A percentile compares a stretch with the other conserved stretches of the same genome.
phyloP scores from a whole-genome alignment of 2,888 invertebrate species.

The Lasius platythorax region DNA sequence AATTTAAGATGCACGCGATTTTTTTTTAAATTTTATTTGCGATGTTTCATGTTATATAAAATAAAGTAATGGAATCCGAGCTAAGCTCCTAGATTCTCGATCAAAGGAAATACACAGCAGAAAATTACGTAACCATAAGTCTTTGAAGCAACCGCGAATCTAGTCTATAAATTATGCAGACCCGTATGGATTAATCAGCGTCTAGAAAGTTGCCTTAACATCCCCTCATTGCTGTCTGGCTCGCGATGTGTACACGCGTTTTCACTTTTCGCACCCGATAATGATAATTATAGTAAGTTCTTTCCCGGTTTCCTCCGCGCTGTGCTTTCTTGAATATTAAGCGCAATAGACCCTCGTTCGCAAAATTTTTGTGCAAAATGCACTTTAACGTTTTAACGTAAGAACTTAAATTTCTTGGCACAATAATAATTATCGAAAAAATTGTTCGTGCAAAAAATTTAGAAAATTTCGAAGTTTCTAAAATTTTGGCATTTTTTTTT shows the following conservation, averaged over 20 bases:
- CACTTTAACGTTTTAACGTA: background rate
- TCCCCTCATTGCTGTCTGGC: slow-evolving; percentile 8
- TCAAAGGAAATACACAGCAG: background rate
- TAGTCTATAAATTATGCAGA: slow-evolving; percentile 30
- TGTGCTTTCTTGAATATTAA: slow-evolving; percentile 33
- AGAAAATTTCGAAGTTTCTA: background rate
- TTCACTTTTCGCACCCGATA: slow-evolving; percentile 47
- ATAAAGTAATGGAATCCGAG: background rate
- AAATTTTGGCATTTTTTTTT: background rate
- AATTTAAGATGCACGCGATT: background rate
- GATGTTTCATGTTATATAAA: background rate
- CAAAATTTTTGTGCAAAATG: slow-evolving; percentile 7
- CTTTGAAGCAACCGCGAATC: slow-evolving; percentile 29
- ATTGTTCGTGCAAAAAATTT: background rate
- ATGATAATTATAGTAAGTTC: slow-evolving; percentile 36
- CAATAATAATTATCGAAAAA: slow-evolving; percentile 38
- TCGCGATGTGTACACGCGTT: slow-evolving; percentile 41
- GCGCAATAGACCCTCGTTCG: background rate
- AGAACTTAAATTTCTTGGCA: background rate
- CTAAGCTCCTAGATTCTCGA: background rate
- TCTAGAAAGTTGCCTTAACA: slow-evolving; percentile 46
- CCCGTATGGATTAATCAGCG: slow-evolving; percentile 42
- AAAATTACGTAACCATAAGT: slow-evolving; percentile 22
- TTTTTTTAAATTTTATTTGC: background rate
- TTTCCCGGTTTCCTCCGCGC: slow-evolving; percentile 9